Evolutionary conservation across 2,797 vertebrate genomes (phyloP).

Genomic region (Trematomus bernacchii): DNA sequence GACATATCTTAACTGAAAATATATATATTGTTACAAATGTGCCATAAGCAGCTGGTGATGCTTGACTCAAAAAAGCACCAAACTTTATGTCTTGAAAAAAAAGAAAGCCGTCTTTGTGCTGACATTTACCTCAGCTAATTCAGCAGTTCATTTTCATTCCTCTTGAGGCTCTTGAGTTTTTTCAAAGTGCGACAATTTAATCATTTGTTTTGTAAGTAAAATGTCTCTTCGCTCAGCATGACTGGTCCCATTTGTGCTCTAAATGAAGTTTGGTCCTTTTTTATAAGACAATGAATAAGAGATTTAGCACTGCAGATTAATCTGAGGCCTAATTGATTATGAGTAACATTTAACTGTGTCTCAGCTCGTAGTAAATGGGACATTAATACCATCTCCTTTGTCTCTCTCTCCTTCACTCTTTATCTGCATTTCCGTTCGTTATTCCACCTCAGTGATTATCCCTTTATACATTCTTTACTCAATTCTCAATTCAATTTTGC

Average conservation of each 20-base stretch:
- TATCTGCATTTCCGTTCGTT: constrained; percentile 11
- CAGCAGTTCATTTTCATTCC: not conserved
- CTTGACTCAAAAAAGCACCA: constrained; percentile 3
- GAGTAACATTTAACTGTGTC: constrained; percentile 31
- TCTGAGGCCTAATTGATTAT: constrained; percentile 54
- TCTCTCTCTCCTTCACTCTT: constrained; percentile 9
- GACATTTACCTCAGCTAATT: constrained; percentile 20
- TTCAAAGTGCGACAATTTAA: constrained; percentile 31
- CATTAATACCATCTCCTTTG: constrained; percentile 36
- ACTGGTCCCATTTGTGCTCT: constrained; percentile 36
- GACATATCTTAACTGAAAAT: not conserved
- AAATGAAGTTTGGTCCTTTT: constrained; percentile 24
- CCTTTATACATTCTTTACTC: constrained; percentile 1
- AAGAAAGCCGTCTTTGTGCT: not conserved
- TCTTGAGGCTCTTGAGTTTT: constrained; percentile 13
- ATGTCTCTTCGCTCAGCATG: constrained; percentile 21
- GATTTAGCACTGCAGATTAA: constrained; percentile 42
- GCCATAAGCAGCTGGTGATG: not conserved
- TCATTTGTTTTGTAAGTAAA: constrained; percentile 30
- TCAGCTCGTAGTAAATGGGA: constrained; percentile 31
- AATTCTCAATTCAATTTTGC: constrained; percentile 15
- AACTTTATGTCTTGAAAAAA: not conserved
- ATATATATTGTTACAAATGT: not conserved
- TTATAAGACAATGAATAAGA: constrained; percentile 47
- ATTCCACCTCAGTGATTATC: not conserved